phyloP scores from a whole-genome alignment of 2,797 vertebrate species.

The Gastrophryne carolinensis region DNA sequence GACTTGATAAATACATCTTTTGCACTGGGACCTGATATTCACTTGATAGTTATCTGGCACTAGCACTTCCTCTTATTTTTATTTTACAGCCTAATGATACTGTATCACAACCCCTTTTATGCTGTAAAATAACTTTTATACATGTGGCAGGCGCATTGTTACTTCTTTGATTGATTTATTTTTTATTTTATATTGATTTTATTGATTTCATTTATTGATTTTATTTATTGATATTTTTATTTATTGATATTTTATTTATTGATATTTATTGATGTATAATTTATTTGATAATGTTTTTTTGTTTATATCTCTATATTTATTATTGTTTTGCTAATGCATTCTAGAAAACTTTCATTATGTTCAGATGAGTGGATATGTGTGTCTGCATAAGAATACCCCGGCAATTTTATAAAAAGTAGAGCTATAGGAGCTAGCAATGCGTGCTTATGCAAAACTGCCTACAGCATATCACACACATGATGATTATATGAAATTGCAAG shows the following conservation, averaged over 20 bases:
- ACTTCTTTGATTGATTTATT: neutral
- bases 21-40: too few relatives aligned
- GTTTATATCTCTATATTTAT: neutral
- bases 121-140: too few relatives aligned
- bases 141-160: too few relatives aligned
- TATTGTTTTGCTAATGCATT: neutral
- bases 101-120: too few relatives aligned
- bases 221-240: neutral
- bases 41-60: too few relatives aligned
- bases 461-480: constrained; percentile 2
- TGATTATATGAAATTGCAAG: constrained; percentile 15
- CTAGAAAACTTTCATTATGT: neutral
- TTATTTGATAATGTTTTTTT: neutral
- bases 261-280: neutral
- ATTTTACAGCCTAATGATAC: too few relatives aligned
- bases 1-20: too few relatives aligned
- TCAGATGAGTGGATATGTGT: neutral
- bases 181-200: neutral
- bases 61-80: too few relatives aligned
- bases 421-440: neutral
- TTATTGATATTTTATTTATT: neutral
- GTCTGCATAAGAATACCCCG: neutral
- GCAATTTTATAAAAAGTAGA: neutral
- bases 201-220: neutral
- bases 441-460: neutral